Evolutionary conservation across 2,888 invertebrate genomes (phyloP).

Genomic region (Tetragnatha montana): DNA sequence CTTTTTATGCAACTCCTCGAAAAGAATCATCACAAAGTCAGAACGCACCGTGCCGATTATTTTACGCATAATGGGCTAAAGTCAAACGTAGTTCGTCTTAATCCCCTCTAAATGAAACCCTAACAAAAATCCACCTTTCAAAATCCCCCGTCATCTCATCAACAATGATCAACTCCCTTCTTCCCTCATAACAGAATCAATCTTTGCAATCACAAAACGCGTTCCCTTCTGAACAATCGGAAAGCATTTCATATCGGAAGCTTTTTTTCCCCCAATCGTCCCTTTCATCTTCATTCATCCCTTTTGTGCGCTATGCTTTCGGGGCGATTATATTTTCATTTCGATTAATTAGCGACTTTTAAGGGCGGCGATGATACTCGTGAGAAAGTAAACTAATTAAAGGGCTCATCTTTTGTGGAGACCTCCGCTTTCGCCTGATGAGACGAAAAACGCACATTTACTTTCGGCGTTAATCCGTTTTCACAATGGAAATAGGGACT

Average conservation of each 20-base stretch:
- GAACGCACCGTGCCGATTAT: not conserved
- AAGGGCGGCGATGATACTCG: slow-evolving; percentile 32
- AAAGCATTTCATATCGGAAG: slow-evolving; percentile 27
- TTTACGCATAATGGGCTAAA: not conserved
- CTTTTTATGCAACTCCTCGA: too few species aligned
- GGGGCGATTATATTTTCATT: slow-evolving; percentile 62
- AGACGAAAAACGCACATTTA: slow-evolving; percentile 31
- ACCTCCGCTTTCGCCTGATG: slow-evolving; percentile 5
- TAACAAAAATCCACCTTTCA: not conserved
- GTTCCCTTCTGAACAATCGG: slow-evolving; percentile 40
- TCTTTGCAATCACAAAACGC: slow-evolving; percentile 32
- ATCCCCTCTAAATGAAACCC: too few species aligned
- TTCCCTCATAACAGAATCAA: not conserved
- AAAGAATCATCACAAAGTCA: too few species aligned
- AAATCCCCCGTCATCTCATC: not conserved
- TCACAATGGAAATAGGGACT: not conserved
- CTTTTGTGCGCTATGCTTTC: slow-evolving; percentile 15
- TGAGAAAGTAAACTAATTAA: slow-evolving; percentile 65
- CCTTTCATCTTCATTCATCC: not conserved
- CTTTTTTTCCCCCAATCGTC: slow-evolving; percentile 11
- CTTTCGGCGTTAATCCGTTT: slow-evolving; percentile 54
- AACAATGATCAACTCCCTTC: not conserved
- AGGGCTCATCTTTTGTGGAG: not conserved
- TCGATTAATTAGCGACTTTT: slow-evolving; percentile 54
- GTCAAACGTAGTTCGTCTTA: too few species aligned